Evolutionary conservation across 2,888 invertebrate genomes (phyloP), one percentile per base, ranked within the genome.

Genomic region (Crioceris asparagi): DNA sequence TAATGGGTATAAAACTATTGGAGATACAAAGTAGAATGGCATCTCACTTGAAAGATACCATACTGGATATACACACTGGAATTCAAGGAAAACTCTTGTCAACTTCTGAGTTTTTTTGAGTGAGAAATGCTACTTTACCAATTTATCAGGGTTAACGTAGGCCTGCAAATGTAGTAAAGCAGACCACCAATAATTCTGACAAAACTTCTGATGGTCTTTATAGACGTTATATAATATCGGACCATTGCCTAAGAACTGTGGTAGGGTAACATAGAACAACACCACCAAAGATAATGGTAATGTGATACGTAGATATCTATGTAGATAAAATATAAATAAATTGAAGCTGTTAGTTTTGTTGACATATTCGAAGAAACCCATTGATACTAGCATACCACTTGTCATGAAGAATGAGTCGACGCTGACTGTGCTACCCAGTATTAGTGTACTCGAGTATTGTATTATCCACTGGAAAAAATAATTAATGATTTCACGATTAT

Each of bases 401-500:
- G 77, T 57, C 31, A 74, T 57, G 53, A 77, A 75, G 55, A 77
- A 78, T 0, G 76, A 72, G 40, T 77, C 77, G 1, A 77, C 77
- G 2, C 72, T 68, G 3, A 75, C 62, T 0, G 71, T 45, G 50
- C 62, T 72, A 54, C 71, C 47, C 54, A 66, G 47, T 18, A 54
- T 47, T 26, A 49, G 27, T 8, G 47, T 45, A 38, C 51, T 52
- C 17, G 45, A 40, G 25, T 49, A 43, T 15, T 40, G 39, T 60
- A 48, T 29, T 3, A 63, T 26, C 64, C 64, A 66, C 69, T 69
- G 49, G 14, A 54, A 63, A 25, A 39, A 39, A 21, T 30, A 38
- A 38, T 26, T 18, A 27, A 11, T 27, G 6, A 6, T 21, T 6
- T n/a, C n/a, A n/a, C n/a, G n/a, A n/a, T n/a, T n/a, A n/a, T n/a